Base-by-base conservation (phyloP, 2,113 vertebrate genomes). In the Grallaria varia region DNA sequence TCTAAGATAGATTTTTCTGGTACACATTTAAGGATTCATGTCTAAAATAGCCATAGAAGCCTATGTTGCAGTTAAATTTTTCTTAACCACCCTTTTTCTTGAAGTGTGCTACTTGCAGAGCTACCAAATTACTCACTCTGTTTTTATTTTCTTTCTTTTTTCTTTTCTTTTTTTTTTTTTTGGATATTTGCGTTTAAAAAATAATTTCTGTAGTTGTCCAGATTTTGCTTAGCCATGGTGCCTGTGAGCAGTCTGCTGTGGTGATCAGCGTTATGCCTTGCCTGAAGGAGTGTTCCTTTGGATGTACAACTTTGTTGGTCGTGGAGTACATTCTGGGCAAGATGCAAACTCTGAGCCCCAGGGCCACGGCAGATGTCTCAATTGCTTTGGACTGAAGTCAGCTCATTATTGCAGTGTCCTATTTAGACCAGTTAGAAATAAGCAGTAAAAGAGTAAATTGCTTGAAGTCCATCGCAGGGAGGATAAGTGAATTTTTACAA, bases 301-400 rank as follows among this genome's bases (percentile, higher is more conserved):
- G 93, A 87, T 28, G 15, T 25, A 37, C 47, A 33, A 7, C 55
- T 45, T 71, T 22, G 15, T 77, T 64, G 28, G 75, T 6, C 39
- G 42, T 84, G 90, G 75, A 90, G 14, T 87, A 69, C 20, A 3
- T 89, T 75, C 79, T 58, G 75, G 67, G 55, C 75, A 88, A 68
- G 58, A 66, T 80, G 55, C 0, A 1, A 87, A 72, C 4, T 31
- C 69, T 50, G 49, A 66, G 92, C 95, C 93, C 45, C 23, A 37
- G 60, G 85, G 90, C 87, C 64, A 52, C 5, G 0, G 68, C 93
- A 96, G 85, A 96, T 95, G 87, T 93, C 95, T 95, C 90, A 64
- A 86, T 81, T 83, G 68, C 79, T 93, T 93, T 71, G 76, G 55
- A 77, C 90, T 94, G 72, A 88, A 83, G 84, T 52, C 30, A 56